Evolutionary conservation across 2,888 invertebrate species (phyloP), one percentile per base, ranked within the genome.

Genomic region (Cordilura impudica): DNA sequence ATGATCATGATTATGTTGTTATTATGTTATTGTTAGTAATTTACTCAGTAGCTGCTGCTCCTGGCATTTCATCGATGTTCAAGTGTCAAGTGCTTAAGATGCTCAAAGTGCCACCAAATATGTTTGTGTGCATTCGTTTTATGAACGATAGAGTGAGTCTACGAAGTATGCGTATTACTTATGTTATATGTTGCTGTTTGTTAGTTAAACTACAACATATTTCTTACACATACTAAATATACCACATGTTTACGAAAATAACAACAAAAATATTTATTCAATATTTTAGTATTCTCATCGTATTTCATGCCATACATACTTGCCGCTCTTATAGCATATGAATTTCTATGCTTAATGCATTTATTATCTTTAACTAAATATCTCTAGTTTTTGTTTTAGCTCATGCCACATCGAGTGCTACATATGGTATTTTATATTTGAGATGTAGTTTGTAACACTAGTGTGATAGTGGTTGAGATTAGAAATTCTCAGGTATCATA

Each of bases 161-260:
- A 18, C 19, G 0, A 21, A 19, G 10, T 12, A 12, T 21, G 21
- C 21, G 35, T 26, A n/a, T 4, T 3, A 2, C 12, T 39, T 39
- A 39, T 26, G 26, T 26, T 35, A 19, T 45, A 8, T 1, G 58
- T 29, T 31, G n/a, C 29, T 26, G 23, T 39, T 54, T 67, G 61
- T 61, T n/a, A 18, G 43, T 14, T 77, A 54, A 58, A 35, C 31
- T 65, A 73, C 39, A 65, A 77, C 19, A 26, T 49, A 49, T 69
- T 78, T 49, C 72, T 81, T 49, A 54, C 82, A 82, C 81, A 66
- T 81, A 77, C 81, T 81, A 78, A 78, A 82, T 79, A 74, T 82
- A 76, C 78, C 81, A 79, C 69, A 78, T 65, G 65, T 78, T 76
- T 75, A 54, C 29, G 56, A 67, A 79, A 72, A 77, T 58, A 65